Evolutionary conservation across 2,113 vertebrate genomes (phyloP).

Genomic region (Toxotes chatareus): DNA sequence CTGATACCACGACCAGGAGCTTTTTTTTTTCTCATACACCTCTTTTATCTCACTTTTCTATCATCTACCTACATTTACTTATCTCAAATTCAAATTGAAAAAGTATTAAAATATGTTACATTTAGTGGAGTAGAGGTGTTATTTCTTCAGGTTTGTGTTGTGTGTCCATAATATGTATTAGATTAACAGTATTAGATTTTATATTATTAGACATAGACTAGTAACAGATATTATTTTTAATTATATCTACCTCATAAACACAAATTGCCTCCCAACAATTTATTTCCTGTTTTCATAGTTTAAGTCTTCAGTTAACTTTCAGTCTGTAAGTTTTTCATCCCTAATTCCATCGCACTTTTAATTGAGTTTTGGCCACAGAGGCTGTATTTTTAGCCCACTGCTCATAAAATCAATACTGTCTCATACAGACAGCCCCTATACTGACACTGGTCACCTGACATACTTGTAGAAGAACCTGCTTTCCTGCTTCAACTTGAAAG

Average conservation of each 20-base stretch:
- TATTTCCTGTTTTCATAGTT: background rate
- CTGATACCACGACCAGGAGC: constrained; percentile 19
- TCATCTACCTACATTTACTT: background rate
- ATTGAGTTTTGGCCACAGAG: background rate
- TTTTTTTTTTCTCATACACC: background rate
- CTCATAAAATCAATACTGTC: constrained; percentile 41
- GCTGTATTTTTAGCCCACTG: constrained; percentile 10
- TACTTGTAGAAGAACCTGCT: constrained; percentile 9
- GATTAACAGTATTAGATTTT: background rate
- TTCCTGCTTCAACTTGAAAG: constrained; percentile 43
- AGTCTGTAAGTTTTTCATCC: background rate
- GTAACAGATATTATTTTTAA: background rate
- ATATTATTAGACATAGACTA: background rate
- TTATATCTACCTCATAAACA: background rate
- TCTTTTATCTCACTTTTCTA: background rate
- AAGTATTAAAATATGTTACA: background rate
- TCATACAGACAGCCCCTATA: constrained; percentile 14
- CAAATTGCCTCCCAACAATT: background rate
- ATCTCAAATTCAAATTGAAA: background rate
- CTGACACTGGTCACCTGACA: constrained; percentile 36
- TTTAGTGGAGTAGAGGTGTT: background rate
- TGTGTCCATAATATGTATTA: background rate
- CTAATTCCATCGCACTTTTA: background rate
- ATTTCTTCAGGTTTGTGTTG: background rate
- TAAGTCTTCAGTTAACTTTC: background rate